Conservation (phyloP, 2,797 vertebrate genomes). For the Cetoscarus ocellatus region DNA sequence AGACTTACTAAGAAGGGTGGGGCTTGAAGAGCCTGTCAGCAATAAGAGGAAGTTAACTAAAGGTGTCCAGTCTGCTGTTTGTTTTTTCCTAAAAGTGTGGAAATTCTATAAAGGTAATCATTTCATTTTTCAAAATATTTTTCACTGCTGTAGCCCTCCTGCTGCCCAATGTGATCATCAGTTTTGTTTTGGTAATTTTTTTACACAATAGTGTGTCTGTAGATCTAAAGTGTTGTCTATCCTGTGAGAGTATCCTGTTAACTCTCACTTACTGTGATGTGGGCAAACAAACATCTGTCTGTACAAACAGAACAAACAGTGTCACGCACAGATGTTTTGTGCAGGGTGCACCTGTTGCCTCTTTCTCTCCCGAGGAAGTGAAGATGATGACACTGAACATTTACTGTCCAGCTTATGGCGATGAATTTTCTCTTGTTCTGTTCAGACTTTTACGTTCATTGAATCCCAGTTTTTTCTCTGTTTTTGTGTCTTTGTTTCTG, state of each 20-base stretch:
- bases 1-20: too few relatives aligned
- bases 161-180: too few relatives aligned
- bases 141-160: too few relatives aligned
- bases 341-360: not conserved
- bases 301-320: not conserved
- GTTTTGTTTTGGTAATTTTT: not conserved
- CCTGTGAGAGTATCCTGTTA: not conserved
- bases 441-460: not conserved
- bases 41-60: too few relatives aligned
- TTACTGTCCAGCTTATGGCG: not conserved
- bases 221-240: not conserved
- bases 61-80: too few relatives aligned
- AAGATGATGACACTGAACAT: not conserved
- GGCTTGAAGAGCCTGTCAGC: too few relatives aligned
- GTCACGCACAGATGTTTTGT: not conserved
- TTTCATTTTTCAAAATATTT: too few relatives aligned
- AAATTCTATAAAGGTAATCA: too few relatives aligned
- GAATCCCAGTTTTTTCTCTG: slow-evolving; percentile 1
- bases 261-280: slow-evolving; percentile 1
- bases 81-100: too few relatives aligned
- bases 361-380: not conserved
- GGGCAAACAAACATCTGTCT: not conserved
- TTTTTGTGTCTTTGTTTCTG: not conserved
- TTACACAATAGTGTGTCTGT: not conserved
- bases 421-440: not conserved